phyloP scores from a whole-genome alignment of 92 coral and sea anemone species.

The Palythoa heliodiscus region DNA sequence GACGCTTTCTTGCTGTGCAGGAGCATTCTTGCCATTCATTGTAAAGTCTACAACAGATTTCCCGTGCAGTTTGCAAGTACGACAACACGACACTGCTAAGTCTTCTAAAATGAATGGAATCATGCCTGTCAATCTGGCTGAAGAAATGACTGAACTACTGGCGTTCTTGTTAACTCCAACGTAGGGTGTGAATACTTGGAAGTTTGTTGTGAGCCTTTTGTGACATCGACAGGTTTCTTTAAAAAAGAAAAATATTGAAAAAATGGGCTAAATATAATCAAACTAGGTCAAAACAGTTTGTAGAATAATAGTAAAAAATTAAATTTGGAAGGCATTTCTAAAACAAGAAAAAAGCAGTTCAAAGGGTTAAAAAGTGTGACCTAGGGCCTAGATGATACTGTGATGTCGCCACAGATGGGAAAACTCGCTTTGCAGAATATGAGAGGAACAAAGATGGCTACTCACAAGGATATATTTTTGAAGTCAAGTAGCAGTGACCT shows the following conservation, averaged over 20 bases:
- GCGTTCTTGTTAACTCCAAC: conserved; percentile 25
- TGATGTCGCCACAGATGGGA: too few species aligned
- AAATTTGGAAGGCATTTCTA: too few species aligned
- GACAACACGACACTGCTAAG: conserved; percentile 71
- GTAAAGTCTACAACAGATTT: conserved; percentile 68
- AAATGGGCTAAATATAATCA: neutral
- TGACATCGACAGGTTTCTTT: conserved; percentile 85
- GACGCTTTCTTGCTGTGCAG: conserved; percentile 67
- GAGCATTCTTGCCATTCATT: conserved; percentile 60
- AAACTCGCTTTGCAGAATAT: too few species aligned
- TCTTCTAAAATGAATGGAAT: conserved; percentile 72
- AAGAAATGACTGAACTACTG: neutral
- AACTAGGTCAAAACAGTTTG: neutral
- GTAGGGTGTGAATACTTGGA: conserved; percentile 77
- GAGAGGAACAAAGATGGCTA: too few species aligned
- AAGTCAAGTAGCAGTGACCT: too few species aligned
- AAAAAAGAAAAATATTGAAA: neutral
- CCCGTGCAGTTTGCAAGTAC: conserved; percentile 72
- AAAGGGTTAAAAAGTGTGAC: too few species aligned
- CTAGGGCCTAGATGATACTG: too few species aligned
- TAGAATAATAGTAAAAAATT: too few species aligned
- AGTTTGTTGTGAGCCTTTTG: conserved; percentile 72
- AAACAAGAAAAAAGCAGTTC: too few species aligned
- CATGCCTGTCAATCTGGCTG: conserved; percentile 72
- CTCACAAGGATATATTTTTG: too few species aligned